A percentile compares a stretch with the other conserved stretches of the same genome.
Conservation (phyloP, 2,797 vertebrate species). For the Urophycis tenuis region DNA sequence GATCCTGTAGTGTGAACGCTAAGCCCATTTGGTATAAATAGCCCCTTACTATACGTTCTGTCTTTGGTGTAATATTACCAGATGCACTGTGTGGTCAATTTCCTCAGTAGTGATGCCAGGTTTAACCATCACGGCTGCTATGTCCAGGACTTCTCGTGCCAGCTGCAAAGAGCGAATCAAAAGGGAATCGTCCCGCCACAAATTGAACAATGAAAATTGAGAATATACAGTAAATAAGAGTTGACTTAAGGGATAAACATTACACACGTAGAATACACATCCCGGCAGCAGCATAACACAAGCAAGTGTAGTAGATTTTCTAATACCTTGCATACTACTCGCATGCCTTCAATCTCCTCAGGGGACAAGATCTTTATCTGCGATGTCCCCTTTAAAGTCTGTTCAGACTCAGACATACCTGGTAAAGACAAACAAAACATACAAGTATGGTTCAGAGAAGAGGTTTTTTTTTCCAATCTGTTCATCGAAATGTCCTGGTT, state of each 20-base stretch:
- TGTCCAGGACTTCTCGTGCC: conserved; percentile 92
- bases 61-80: conserved; percentile 70
- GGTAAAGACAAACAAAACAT: conserved; percentile 20
- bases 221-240: background rate
- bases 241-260: background rate
- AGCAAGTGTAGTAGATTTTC: background rate
- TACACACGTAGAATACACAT: background rate
- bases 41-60: background rate
- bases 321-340: conserved; percentile 86
- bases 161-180: conserved; percentile 70
- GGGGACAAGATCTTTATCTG: conserved; percentile 93
- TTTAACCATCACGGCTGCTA: conserved; percentile 93
- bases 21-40: background rate
- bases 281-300: background rate
- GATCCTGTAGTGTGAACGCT: background rate
- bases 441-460: background rate
- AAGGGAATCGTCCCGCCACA: background rate
- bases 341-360: conserved; percentile 95
- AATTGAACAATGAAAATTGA: background rate
- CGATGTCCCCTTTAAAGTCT: conserved; percentile 95
- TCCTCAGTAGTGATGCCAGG: conserved; percentile 95
- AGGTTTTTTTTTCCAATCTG: background rate
- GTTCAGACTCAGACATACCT: conserved; percentile 98
- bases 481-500: background rate
- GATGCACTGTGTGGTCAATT: conserved; percentile 94